phyloP scores from a whole-genome alignment of 2,797 vertebrate species.

The Pitangus sulphuratus region DNA sequence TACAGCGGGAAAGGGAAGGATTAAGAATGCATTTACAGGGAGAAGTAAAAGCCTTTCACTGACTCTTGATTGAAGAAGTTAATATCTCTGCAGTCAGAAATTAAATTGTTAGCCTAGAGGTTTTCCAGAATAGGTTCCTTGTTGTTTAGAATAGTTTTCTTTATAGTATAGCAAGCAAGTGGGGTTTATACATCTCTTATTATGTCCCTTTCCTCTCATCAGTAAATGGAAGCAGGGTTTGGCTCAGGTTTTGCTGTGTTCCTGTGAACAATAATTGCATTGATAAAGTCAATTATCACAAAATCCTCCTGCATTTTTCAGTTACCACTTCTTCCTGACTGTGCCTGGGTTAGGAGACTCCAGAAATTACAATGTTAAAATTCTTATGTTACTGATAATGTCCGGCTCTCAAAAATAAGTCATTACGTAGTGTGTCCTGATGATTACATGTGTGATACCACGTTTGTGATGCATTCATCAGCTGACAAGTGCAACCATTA shows the following conservation, averaged over 20 bases:
- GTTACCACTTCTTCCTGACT: not conserved
- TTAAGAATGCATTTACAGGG: not conserved
- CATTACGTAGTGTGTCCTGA: not conserved
- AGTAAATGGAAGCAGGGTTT: not conserved
- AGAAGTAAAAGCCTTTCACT: conserved; percentile 22
- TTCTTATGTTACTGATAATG: not conserved
- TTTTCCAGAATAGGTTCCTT: conserved; percentile 18
- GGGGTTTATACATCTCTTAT: not conserved
- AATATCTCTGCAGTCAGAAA: conserved; percentile 47
- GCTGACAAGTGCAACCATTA: not conserved
- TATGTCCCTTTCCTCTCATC: not conserved
- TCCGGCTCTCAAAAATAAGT: not conserved
- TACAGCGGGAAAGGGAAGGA: not conserved
- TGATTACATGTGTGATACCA: not conserved
- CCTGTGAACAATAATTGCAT: not conserved
- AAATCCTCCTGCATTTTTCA: not conserved
- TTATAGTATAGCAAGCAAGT: not conserved
- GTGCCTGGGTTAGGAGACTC: not conserved
- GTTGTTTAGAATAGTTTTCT: conserved; percentile 25
- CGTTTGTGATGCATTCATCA: not conserved
- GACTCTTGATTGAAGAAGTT: conserved; percentile 47
- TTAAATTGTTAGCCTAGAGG: conserved; percentile 29
- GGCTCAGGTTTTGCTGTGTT: not conserved
- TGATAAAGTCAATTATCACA: not conserved
- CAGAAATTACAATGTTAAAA: not conserved